Base-by-base conservation (phyloP, 2,888 invertebrate genomes). In the Calephelis perditalis region DNA sequence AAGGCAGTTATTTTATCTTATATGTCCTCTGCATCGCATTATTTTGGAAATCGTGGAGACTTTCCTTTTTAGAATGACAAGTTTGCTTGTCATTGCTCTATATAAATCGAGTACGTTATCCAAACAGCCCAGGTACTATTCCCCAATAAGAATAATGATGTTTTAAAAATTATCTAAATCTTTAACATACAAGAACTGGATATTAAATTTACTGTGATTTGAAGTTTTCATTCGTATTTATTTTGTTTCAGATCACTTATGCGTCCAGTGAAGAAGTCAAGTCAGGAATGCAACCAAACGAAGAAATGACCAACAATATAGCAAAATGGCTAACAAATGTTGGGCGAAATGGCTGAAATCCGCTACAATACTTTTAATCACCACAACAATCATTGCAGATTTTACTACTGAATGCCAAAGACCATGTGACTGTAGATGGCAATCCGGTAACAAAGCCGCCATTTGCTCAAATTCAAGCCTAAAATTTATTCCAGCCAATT, bases 361-460 rank as follows among this genome's bases (percentile, higher is more conserved):
- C 67, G 77, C 77, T 69, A 79, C 80, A 65, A 73, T 86, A 73
- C 79, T 79, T 55, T 74, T 87, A 63, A 60, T 66, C 52, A 67
- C 75, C 71, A 26, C 86, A 43, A 79, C 85, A 40, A 83, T 86
- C 60, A 79, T 82, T 65, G 90, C 91, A 65, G 91, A 90, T 72
- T 93, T 93, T 79, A 92, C 92, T 63, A 92, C 92, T 55, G 92
- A 92, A 79, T 95, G 95, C 85, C 92, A 93, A 66, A 84, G 92
- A 67, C 91, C 92, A 15, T 97, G 97, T 84, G 94, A 94, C 76
- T 97, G 97, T 81, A 94, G 95, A 73, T 97, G 97, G 97, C 94
- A 94, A 62, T 94, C 94, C 36, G 97, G 97, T 0, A 96, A 95
- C 80, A 96, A 95, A 81, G 94, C 94, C 3, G 97, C 97, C 40